These are phyloP conservation scores for Carcharodon carcharias DNA, from an alignment of 2,797 vertebrate species.

Conservation along the genomic window DNA sequence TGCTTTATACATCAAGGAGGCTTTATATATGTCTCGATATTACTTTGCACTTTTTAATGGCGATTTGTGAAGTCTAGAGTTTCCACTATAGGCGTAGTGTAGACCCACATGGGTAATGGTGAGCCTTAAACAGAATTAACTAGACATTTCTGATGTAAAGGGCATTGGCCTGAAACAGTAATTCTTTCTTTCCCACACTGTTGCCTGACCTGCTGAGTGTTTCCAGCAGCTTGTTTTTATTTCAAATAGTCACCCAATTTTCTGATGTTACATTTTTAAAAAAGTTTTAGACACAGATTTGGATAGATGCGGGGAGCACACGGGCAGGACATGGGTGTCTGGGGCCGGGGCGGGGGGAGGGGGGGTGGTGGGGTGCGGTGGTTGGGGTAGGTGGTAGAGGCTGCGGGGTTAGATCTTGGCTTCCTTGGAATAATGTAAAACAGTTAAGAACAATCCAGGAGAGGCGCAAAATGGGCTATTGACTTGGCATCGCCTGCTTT, in stretches of 20 bases:
- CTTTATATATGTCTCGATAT: not conserved
- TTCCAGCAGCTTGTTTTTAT: not conserved
- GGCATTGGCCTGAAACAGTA: not conserved
- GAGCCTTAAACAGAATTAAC: not conserved
- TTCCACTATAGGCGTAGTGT: not conserved
- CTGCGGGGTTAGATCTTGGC: not conserved
- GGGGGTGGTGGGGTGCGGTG: too few relatives aligned
- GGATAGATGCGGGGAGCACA: not conserved
- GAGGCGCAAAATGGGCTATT: not conserved
- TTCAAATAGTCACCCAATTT: not conserved
- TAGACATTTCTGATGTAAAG: not conserved
- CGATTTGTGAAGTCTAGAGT: not conserved
- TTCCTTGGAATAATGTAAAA: not conserved
- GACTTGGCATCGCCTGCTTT: not conserved
- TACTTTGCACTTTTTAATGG: not conserved
- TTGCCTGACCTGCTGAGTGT: not conserved
- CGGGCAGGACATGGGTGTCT: too few relatives aligned
- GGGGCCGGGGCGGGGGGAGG: too few relatives aligned
- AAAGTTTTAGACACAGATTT: not conserved
- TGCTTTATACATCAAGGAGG: not conserved
- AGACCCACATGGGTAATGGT: not conserved
- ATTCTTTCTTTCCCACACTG: not conserved
- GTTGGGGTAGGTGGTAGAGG: too few relatives aligned
- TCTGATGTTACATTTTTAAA: not conserved
- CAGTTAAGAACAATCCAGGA: not conserved